phyloP scores from a whole-genome alignment of 2,888 invertebrate species.

The Ochropleura leucogaster region DNA sequence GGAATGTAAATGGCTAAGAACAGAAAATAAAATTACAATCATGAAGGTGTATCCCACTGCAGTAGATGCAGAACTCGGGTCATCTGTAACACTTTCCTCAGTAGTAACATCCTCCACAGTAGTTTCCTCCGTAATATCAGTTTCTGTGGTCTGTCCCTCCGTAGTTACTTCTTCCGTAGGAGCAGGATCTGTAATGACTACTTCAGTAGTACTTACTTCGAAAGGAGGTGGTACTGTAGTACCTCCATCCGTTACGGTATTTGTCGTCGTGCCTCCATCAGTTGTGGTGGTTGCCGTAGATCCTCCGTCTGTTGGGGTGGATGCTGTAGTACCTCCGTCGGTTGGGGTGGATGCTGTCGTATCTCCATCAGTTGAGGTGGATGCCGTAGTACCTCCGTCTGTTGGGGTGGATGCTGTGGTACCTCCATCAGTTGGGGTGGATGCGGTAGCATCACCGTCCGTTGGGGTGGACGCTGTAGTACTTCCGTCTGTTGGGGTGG shows the following conservation, averaged over 20 bases:
- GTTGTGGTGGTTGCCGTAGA: too few relatives aligned
- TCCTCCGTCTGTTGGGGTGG: too few relatives aligned
- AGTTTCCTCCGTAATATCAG: neutral
- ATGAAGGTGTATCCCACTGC: constrained; percentile 78
- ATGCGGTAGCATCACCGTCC: too few relatives aligned
- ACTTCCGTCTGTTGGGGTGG: too few relatives aligned
- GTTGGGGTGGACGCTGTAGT: too few relatives aligned
- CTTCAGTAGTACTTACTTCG: neutral
- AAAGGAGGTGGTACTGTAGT: neutral
- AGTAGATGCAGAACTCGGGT: constrained; percentile 74
- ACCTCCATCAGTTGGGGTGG: too few relatives aligned
- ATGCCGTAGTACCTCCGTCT: too few relatives aligned
- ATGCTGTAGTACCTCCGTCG: too few relatives aligned
- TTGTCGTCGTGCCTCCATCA: too few relatives aligned
- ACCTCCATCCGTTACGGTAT: neutral
- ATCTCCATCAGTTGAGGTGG: too few relatives aligned
- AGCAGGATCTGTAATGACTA: neutral
- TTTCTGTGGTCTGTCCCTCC: neutral
- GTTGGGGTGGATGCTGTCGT: too few relatives aligned
- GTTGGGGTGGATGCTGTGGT: too few relatives aligned
- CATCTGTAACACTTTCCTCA: constrained; percentile 17
- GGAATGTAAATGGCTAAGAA: constrained; percentile 76
- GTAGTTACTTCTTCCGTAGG: neutral
- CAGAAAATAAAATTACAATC: constrained; percentile 74
- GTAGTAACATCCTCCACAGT: neutral